A percentile compares a stretch with the other conserved stretches of the same genome.
These are phyloP conservation scores for Acleris sparsana DNA, from an alignment of 2,888 invertebrate species.

Conservation along the genomic window DNA sequence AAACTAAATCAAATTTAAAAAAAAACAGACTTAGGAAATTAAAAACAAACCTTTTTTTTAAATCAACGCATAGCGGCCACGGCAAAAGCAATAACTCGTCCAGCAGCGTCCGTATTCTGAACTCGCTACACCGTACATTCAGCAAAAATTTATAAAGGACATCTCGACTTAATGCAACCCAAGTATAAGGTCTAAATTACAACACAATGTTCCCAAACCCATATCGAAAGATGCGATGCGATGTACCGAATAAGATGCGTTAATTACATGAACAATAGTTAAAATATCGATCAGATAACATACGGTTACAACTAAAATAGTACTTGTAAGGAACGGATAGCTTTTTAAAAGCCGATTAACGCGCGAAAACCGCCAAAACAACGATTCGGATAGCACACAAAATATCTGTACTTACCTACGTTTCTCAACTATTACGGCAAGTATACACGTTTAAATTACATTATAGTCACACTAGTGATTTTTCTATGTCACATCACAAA, in stretches of 20 bases:
- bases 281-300: conserved; percentile 39
- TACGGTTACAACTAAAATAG: conserved; percentile 26
- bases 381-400: conserved; percentile 3
- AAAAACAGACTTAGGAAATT: not conserved
- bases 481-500: conserved; percentile 11
- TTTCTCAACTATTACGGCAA: conserved; percentile 12
- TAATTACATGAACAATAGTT: conserved; percentile 55
- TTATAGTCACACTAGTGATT: conserved; percentile 5
- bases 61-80: conserved; percentile 27
- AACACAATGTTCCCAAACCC: conserved; percentile 42
- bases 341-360: conserved; percentile 47
- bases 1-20: conserved; percentile 3
- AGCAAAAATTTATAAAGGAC: conserved; percentile 37
- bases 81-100: conserved; percentile 59
- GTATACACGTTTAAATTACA: conserved; percentile 6
- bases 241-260: conserved; percentile 64
- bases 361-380: conserved; percentile 54
- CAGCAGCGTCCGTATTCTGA: conserved; percentile 63
- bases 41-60: conserved; percentile 5
- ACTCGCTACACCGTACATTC: conserved; percentile 43
- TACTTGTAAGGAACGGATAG: conserved; percentile 45
- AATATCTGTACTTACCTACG: conserved; percentile 26
- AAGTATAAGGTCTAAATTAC: conserved; percentile 53
- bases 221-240: conserved; percentile 50
- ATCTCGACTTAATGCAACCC: conserved; percentile 51